Evolutionary conservation across 2,797 vertebrate genomes (phyloP).

Genomic region (Cryptoblepharus egeriae): DNA sequence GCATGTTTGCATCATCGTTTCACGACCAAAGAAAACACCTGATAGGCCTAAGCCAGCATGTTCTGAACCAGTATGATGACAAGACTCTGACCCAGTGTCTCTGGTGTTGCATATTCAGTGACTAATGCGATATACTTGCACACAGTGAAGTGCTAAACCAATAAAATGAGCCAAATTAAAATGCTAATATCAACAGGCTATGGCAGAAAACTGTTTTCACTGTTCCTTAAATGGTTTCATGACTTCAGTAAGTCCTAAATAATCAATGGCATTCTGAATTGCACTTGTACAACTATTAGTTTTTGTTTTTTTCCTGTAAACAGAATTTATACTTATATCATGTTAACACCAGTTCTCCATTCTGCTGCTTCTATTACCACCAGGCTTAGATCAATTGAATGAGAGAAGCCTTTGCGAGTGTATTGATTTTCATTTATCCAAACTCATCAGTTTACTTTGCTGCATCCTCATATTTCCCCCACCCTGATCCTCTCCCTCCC

Average conservation of each 20-base stretch:
- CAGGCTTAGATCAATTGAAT: constrained; percentile 73
- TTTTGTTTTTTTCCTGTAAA: constrained; percentile 59
- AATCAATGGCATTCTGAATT: constrained; percentile 6
- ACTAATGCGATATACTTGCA: constrained; percentile 20
- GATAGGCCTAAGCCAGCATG: too few species aligned
- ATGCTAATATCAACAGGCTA: constrained; percentile 38
- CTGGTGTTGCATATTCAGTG: not conserved
- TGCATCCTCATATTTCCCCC: constrained; percentile 27
- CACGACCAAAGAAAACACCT: too few species aligned
- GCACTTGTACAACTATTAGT: constrained; percentile 20
- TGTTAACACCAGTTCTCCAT: constrained; percentile 69
- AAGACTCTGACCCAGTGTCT: not conserved
- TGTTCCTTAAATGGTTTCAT: constrained; percentile 50
- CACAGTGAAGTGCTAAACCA: not conserved
- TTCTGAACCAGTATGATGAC: too few species aligned
- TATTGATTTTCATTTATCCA: constrained; percentile 82
- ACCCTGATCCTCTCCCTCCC: too few species aligned
- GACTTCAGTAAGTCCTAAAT: constrained; percentile 36
- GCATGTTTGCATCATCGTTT: too few species aligned
- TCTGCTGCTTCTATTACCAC: constrained; percentile 68
- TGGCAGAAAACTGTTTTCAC: constrained; percentile 43
- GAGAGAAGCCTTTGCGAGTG: constrained; percentile 71
- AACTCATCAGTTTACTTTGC: constrained; percentile 61
- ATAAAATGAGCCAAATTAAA: constrained; percentile 46
- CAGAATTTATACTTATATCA: constrained; percentile 68